Evolutionary conservation across 2,113 vertebrate genomes (phyloP).

Genomic region (Nettapus auritus): DNA sequence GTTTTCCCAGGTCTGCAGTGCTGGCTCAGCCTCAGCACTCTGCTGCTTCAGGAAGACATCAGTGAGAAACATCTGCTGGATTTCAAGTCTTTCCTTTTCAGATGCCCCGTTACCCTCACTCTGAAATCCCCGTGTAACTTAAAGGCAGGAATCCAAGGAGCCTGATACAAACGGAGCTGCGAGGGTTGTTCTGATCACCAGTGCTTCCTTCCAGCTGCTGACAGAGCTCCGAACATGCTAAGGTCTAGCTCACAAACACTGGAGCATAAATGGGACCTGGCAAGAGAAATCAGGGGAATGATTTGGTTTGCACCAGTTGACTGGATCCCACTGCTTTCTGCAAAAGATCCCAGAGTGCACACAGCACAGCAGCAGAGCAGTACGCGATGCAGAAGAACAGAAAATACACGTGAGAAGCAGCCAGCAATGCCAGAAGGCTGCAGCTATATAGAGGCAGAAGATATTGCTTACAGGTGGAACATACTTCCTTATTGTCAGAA

Average conservation of each 20-base stretch:
- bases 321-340: neutral
- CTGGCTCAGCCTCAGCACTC: conserved; percentile 4
- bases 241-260: neutral
- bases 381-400: neutral
- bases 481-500: neutral
- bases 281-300: conserved; percentile 7
- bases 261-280: neutral
- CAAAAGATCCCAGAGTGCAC: neutral
- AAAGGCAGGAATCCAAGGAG: conserved; percentile 24
- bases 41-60: neutral
- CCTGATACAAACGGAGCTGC: conserved; percentile 1
- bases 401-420: neutral
- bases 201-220: conserved; percentile 31
- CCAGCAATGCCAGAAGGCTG: neutral
- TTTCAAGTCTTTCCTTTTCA: neutral
- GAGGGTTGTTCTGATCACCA: neutral
- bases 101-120: neutral
- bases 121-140: neutral
- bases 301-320: conserved; percentile 5
- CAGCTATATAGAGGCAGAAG: neutral
- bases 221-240: neutral
- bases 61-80: neutral
- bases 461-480: neutral
- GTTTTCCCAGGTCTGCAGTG: neutral
- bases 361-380: neutral